A percentile compares a stretch with the other conserved stretches of the same genome.
These are phyloP conservation scores for Drosophila longiperda DNA, from an alignment of 2,888 invertebrate genomes.

Conservation along the genomic window DNA sequence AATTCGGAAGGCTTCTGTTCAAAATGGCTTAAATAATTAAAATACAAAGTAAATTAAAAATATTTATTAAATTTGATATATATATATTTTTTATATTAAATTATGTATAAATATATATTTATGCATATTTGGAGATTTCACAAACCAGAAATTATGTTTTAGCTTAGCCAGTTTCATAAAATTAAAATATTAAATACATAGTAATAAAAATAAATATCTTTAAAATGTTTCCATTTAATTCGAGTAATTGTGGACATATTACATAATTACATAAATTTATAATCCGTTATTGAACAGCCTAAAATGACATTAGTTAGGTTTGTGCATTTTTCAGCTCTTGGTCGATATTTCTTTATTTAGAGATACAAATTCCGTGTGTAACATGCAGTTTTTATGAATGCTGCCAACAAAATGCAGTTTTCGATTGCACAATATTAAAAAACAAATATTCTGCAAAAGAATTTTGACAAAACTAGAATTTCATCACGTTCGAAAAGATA, in stretches of 20 bases:
- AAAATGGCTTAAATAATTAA: background rate
- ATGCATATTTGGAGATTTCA: background rate
- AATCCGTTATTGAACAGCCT: slow-evolving; percentile 6
- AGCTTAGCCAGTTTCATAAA: background rate
- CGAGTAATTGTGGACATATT: slow-evolving; percentile 18
- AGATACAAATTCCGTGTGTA: background rate
- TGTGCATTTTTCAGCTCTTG: background rate
- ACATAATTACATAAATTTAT: slow-evolving; percentile 8
- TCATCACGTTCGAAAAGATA: slow-evolving; percentile 30
- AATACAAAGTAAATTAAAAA: background rate
- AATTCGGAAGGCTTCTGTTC: background rate
- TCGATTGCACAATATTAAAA: background rate
- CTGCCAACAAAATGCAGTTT: slow-evolving; percentile 2
- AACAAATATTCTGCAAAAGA: slow-evolving; percentile 8
- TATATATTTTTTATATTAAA: no score
- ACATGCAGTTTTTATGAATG: slow-evolving; percentile 23
- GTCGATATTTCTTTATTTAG: background rate
- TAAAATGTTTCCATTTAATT: slow-evolving; percentile 28
- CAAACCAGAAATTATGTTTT: background rate
- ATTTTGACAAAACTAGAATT: slow-evolving; percentile 24
- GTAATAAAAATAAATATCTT: slow-evolving; percentile 1
- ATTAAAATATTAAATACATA: background rate
- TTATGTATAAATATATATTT: background rate
- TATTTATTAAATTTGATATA: background rate
- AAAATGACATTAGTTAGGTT: slow-evolving; percentile 25